Evolutionary conservation across 2,888 invertebrate genomes (phyloP).

Genomic region (Oscheius sp.): DNA sequence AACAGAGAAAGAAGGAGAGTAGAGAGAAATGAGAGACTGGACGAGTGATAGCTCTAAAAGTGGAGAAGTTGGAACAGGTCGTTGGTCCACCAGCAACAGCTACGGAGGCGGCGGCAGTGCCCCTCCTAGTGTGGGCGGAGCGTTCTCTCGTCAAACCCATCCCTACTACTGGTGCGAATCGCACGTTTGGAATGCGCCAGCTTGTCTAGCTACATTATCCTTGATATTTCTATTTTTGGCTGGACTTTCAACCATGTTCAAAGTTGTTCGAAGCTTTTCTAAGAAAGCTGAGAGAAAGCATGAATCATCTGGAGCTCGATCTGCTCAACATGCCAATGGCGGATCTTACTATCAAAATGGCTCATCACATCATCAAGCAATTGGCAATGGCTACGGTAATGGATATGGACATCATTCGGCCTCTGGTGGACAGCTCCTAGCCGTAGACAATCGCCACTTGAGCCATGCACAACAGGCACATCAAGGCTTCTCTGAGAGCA

Average conservation of each 20-base stretch:
- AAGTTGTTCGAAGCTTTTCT: constrained; percentile 82
- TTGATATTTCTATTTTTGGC: constrained; percentile 52
- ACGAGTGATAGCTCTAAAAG: constrained; percentile 36
- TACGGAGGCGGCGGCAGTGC: constrained; percentile 3
- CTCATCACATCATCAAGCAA: constrained; percentile 73
- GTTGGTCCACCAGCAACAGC: constrained; percentile 19
- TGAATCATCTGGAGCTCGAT: constrained; percentile 55
- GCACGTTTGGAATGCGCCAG: constrained; percentile 62
- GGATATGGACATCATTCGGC: constrained; percentile 6
- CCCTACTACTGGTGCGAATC: constrained; percentile 53
- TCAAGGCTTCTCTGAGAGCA: constrained; percentile 69
- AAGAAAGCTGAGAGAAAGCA: constrained; percentile 70
- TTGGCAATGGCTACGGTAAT: constrained; percentile 37
- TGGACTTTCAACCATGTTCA: constrained; percentile 74
- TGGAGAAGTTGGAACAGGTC: constrained; percentile 40
- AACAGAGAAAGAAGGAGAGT: no score
- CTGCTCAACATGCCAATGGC: constrained; percentile 40
- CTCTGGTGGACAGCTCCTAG: constrained; percentile 78
- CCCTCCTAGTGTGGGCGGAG: constrained; percentile 25
- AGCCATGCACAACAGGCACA: constrained; percentile 46
- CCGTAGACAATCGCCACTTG: constrained; percentile 54
- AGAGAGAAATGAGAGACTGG: constrained; percentile 20
- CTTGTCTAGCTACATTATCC: constrained; percentile 57
- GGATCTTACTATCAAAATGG: constrained; percentile 25
- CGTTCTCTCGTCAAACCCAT: constrained; percentile 34